Evolutionary conservation across 2,888 invertebrate genomes (phyloP).

Genomic region (Hemistola chrysoprasaria): DNA sequence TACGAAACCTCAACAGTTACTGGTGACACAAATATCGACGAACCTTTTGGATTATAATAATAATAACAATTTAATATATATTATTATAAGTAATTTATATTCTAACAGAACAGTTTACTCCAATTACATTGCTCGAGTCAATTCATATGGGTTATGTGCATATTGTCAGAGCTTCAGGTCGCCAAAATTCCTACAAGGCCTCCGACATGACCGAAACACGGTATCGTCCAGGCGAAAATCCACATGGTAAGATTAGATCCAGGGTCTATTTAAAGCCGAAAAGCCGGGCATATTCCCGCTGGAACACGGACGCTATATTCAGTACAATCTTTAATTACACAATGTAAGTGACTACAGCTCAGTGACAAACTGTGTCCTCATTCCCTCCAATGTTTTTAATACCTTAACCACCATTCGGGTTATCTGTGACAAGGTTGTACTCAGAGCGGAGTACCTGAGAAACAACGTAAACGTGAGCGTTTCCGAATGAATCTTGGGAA

Average conservation of each 20-base stretch:
- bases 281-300: no score
- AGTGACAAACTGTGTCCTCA: slow-evolving; percentile 53
- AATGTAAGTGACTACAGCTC: slow-evolving; percentile 45
- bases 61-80: no score
- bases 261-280: slow-evolving; percentile 29
- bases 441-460: slow-evolving; percentile 65
- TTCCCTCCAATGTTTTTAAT: slow-evolving; percentile 70
- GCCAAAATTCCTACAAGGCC: no score
- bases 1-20: slow-evolving; percentile 10
- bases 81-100: no score
- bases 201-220: no score
- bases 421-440: slow-evolving; percentile 75
- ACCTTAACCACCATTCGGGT: slow-evolving; percentile 55
- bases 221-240: no score
- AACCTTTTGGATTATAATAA: slow-evolving; percentile 24
- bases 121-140: no score
- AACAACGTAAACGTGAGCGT: slow-evolving; percentile 60
- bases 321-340: slow-evolving; percentile 55
- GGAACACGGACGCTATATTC: no score
- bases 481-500: slow-evolving; percentile 57
- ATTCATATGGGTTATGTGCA: no score
- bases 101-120: no score
- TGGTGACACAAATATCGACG: slow-evolving; percentile 8
- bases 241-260: no score
- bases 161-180: no score